Base-by-base conservation (phyloP, 2,113 vertebrate genomes). In the Alligator sinensis region DNA sequence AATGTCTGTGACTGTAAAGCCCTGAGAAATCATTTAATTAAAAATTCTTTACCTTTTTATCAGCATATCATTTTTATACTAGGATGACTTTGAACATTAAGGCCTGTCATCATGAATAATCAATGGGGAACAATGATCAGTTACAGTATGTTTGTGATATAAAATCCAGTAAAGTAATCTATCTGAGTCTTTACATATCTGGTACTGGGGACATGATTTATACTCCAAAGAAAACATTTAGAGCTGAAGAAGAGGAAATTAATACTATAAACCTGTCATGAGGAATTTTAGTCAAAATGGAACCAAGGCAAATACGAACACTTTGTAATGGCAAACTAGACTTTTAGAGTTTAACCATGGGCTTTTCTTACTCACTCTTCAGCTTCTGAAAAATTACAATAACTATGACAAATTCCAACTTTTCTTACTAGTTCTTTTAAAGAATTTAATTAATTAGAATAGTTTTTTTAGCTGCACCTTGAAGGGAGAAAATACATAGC, bases 201-300 rank as follows among this genome's bases (percentile, higher is more conserved):
- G 22, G 54, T 89, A 80, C 86, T 85, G 47, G 85, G 28, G 81
- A 86, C 81, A 82, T 97, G 97, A 98, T 98, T 98, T 98, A 98
- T 96, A 94, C 77, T 95, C 66, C 14, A 93, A 95, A 97, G 96
- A 96, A 97, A 97, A 96, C 95, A 96, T 94, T 97, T 91, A 95
- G 89, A 59, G 87, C 88, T 95, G 94, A 91, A 90, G 91, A 91
- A 95, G 88, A 96, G 93, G 92, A 98, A 98, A 97, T 98, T 96
- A 98, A 97, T 96, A 91, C 95, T 91, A 96, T 98, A 98, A 98
- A 98, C 95, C 96, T 98, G 96, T 97, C 98, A 96, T 78, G 90
- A 97, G 94, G 89, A 90, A 87, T 97, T 98, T 97, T 91, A 98
- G 95, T 97, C 97, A 97, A 96, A 96, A 93, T 95, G 91, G 97